Evolutionary conservation across 2,888 invertebrate genomes (phyloP).

Genomic region (Drosophila anomelani): DNA sequence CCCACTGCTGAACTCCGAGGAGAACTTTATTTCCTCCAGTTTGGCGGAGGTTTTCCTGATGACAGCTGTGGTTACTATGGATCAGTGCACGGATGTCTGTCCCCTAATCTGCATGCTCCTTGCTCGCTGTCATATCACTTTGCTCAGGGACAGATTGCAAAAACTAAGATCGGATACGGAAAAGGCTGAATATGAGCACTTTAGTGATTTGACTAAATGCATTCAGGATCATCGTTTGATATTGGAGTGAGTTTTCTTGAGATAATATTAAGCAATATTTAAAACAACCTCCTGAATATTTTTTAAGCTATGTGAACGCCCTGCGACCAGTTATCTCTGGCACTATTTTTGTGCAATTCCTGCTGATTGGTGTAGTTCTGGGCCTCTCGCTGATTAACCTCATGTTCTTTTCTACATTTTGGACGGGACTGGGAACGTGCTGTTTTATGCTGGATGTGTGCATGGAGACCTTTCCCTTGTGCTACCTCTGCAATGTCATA

Average conservation of each 20-base stretch:
- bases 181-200: constrained; percentile 33
- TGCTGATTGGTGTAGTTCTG: constrained; percentile 56
- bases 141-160: constrained; percentile 47
- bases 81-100: constrained; percentile 52
- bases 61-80: constrained; percentile 36
- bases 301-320: constrained; percentile 47
- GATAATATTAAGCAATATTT: no score
- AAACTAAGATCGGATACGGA: constrained; percentile 39
- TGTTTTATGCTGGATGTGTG: constrained; percentile 44
- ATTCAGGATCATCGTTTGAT: constrained; percentile 56
- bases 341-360: constrained; percentile 61
- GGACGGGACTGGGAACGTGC: constrained; percentile 38
- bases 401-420: constrained; percentile 56
- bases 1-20: constrained; percentile 5
- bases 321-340: constrained; percentile 54
- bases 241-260: constrained; percentile 38
- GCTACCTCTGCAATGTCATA: constrained; percentile 60
- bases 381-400: constrained; percentile 58
- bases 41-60: constrained; percentile 32
- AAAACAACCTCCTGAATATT: no score
- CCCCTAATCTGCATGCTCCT: constrained; percentile 46
- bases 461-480: constrained; percentile 63
- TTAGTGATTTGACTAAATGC: constrained; percentile 51
- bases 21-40: constrained; percentile 1
- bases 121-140: constrained; percentile 41